Evolutionary conservation across 2,888 invertebrate species (phyloP), one percentile per base, ranked within the genome.

Genomic region (Kryphioiulus occultus): DNA sequence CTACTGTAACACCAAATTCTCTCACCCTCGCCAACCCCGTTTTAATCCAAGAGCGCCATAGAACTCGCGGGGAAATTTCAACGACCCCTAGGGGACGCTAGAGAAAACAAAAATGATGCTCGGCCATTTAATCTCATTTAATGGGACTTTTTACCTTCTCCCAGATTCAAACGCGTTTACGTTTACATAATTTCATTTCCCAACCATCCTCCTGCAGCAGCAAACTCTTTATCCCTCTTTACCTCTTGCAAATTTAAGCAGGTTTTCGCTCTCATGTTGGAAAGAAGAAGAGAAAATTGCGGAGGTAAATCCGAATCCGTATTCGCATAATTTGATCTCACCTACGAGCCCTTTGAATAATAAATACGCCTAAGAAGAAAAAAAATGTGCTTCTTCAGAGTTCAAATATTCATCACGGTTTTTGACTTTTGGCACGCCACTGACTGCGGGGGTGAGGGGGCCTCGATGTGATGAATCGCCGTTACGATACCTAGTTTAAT

Each of bases 111-210:
- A 68, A 68, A 68, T 68, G 68, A 68, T 68, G 26, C 26, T 68
- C n/a, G 68, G 26, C 68, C 68, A 68, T 68, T 68, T 68, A 68
- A 68, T 68, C 68, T 68, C 68, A 68, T 68, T 68, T 26, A 22
- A 68, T 68, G 26, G 0, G 26, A 68, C 68, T 68, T 26, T 68
- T 68, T 68, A 26, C 26, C 68, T 68, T 68, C 68, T 68, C 15
- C 68, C 68, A 68, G 68, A 68, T 68, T 59, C 59, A 59, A 59
- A 59, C 59, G 22, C n/a, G n/a, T n/a, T n/a, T n/a, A n/a, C 59
- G 22, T 22, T 59, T 68, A 68, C 68, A 68, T 68, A 68, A 68
- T 68, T 68, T 68, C 68, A 68, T 68, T 68, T 68, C 26, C 68
- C 68, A 26, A 12, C 26, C 26, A 10, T 26, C 26, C 68, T 68